Conservation (phyloP, 2,797 vertebrate genomes). For the Micrastur ruficollis region DNA sequence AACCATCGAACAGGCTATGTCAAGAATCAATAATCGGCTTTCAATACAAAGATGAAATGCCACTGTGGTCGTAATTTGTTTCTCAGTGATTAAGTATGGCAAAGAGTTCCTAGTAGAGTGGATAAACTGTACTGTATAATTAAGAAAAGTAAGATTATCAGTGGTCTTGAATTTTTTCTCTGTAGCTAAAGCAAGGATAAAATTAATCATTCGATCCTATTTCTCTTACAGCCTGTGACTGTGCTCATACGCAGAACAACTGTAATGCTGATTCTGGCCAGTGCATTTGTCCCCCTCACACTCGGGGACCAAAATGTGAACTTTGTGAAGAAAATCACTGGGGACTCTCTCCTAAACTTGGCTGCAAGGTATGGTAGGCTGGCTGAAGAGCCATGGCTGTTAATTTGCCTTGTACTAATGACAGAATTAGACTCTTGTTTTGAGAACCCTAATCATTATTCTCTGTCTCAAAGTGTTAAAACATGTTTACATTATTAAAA, state of each 20-base stretch:
- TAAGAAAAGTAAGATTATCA: neutral
- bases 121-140: neutral
- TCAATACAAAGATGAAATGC: neutral
- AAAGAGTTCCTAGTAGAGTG: neutral
- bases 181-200: neutral
- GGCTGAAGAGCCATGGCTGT: neutral
- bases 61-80: neutral
- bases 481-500: neutral
- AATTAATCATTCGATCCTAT: neutral
- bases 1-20: neutral
- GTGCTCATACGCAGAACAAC: slow-evolving; percentile 85
- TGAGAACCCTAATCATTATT: neutral
- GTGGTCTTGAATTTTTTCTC: neutral
- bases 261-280: slow-evolving; percentile 83
- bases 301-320: slow-evolving; percentile 82
- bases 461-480: neutral
- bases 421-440: neutral
- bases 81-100: neutral
- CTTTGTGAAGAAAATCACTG: slow-evolving; percentile 83
- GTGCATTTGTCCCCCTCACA: slow-evolving; percentile 89
- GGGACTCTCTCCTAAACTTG: slow-evolving; percentile 79
- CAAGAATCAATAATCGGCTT: neutral
- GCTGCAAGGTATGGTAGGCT: slow-evolving; percentile 84
- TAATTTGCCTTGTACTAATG: neutral
- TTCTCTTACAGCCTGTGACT: slow-evolving; percentile 83